Base-by-base conservation (phyloP, 2,113 vertebrate genomes). In the Upupa epops region DNA sequence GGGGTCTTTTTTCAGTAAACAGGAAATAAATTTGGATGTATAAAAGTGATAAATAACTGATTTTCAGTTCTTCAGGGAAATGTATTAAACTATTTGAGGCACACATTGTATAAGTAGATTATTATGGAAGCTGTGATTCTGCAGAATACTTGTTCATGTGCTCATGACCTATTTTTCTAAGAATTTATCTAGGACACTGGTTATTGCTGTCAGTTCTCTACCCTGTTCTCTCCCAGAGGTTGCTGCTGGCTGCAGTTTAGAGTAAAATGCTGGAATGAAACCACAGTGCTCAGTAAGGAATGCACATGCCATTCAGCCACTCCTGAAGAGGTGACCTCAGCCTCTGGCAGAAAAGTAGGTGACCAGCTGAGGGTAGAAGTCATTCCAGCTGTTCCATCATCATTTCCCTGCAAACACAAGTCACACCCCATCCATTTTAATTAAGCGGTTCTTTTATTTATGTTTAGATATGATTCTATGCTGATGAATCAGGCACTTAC, bases 31-130 rank as follows among this genome's bases (percentile, higher is more conserved):
- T 60, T 12, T 56, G 26, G 40, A 58, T 78, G 36, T 70, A 21
- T 81, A 83, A 85, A 81, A 17, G 28, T 24, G 13, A 17, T 36
- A 59, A n/a, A 17, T 69, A 58, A 60, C 13, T 71, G 49, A 3
- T 45, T 80, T 80, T 78, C 45, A 64, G 11, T 46, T 70, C 36
- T 64, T 32, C 32, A 15, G 61, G 7, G 2, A 54, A 20, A 74
- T 79, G 78, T 58, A 17, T 3, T 65, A 46, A 64, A 25, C 25
- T 60, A 4, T 46, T 83, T 32, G 63, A 74, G 45, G 20, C 17
- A 18, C 9, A 13, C 0, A 0, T 40, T 71, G 31, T 42, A 3
- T 61, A 3, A 1, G 1, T n/a, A 17, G 56, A 28, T 89, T 25
- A 21, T 65, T 75, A 24, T 24, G 25, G 48, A 74, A 64, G 4